Evolutionary conservation across 2,888 invertebrate genomes (phyloP), one percentile per base, ranked within the genome.

Genomic region (Macrosoma leucophasiata): DNA sequence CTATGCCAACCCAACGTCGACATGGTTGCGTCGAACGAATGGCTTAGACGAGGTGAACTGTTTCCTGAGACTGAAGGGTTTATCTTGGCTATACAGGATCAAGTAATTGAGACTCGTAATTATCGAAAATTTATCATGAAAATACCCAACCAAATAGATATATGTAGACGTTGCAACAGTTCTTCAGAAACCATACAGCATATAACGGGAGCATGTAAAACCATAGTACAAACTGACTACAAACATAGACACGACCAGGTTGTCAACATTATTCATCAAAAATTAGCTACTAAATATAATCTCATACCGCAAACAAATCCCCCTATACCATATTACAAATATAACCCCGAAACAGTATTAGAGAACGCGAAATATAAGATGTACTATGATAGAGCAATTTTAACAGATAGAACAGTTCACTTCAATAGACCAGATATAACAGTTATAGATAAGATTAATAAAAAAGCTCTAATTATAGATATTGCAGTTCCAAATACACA

Each of bases 141-240:
- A 6, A 27, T 32, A 15, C 13, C 13, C 1, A 28, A 28, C 20
- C 10, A n/a, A 14, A 28, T 10, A 9, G 27, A 34, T 9, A 11
- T 8, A 18, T 44, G 41, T 21, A 23, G 41, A 21, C 24, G 24
- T 4, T 39, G 40, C 17, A 26, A 40, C 17, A 22, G 29, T 13
- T 10, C 19, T 6, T 21, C 41, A 13, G 42, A 46, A 42, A 42
- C 46, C 2, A 44, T 48, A 3, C 40, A 46, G 13, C 48, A 45
- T 8, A 45, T 45, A 11, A 46, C 43, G 5, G 25, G 40, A 1
- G 35, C 41, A 9, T 46, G 46, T 22, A 31, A 32, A 11, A 8
- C 29, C 8, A 21, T 41, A 12, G 39, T 33, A 2, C 37, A 48
- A 24, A 37, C 38, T 1, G 44, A 46, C n/a, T 43, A 49, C 20